Evolutionary conservation across 2,797 vertebrate genomes (phyloP), one percentile per base, ranked within the genome.

Genomic region (Florisuga fusca): DNA sequence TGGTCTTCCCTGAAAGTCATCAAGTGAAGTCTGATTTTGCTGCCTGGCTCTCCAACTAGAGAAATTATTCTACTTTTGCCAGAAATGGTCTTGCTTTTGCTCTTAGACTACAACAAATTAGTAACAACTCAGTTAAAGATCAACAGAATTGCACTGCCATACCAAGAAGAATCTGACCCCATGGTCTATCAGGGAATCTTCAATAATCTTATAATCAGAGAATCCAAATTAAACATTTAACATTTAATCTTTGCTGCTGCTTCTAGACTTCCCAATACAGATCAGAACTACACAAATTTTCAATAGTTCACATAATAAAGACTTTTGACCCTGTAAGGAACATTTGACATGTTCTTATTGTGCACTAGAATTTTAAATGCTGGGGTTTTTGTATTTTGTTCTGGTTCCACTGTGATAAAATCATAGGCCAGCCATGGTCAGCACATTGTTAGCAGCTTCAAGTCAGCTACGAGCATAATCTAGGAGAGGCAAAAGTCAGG

Each of bases 141-240:
- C 76, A 38, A 57, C 9, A 62, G 57, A 83, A 66, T 27, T 57
- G 29, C 77, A 53, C 27, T 55, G 22, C 9, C 38, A 34, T 25
- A 75, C 31, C 64, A 83, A 85, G 38, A 80, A 87, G 41, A 75
- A 87, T 48, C 43, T 80, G 81, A 89, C 46, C 68, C 23, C 11
- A 1, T 26, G 23, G 22, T 71, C 81, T 87, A 36, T 54, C 31
- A 74, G 74, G 72, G 83, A 9, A 31, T 89, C 93, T 92, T 66
- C 83, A 93, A 67, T 89, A 67, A 87, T 83, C 38, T 58, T 45
- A 33, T 48, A 72, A 91, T 85, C 64, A 84, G 41, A 89, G 89
- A 76, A 92, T 48, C 34, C 79, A 94, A 85, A 92, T 72, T 23
- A 87, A 93, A 87, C 46, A 36, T 71, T 80, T 74, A 80, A 89